A percentile compares a stretch with the other conserved stretches of the same genome.
These are phyloP conservation scores for Anagyrus pseudococci DNA, from an alignment of 2,888 invertebrate genomes.

Conservation along the genomic window DNA sequence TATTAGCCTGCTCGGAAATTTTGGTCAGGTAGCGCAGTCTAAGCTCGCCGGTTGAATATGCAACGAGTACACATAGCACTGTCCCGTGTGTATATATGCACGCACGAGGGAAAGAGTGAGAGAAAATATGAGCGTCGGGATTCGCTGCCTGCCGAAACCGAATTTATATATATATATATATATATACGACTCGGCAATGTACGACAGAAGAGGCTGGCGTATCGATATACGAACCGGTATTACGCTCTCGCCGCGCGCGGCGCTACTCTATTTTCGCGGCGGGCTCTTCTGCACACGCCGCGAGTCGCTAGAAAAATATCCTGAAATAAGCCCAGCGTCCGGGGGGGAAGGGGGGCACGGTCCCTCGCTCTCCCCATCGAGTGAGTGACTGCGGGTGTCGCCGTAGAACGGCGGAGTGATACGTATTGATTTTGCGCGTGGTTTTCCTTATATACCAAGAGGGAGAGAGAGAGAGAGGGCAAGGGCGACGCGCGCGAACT, in stretches of 20 bases:
- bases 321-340: slow-evolving; percentile 51
- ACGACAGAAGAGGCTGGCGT: not conserved
- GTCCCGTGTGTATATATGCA: slow-evolving; percentile 36
- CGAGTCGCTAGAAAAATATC: slow-evolving; percentile 59
- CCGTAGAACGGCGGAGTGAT: too few species aligned
- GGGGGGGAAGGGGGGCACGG: not conserved
- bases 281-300: not conserved
- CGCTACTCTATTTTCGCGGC: slow-evolving; percentile 25
- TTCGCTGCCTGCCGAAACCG: not conserved
- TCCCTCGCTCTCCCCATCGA: too few species aligned
- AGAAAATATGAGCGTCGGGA: not conserved
- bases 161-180: not conserved
- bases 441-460: not conserved
- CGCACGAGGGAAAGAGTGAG: not conserved
- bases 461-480: not conserved
- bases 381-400: too few species aligned
- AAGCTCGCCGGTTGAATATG: slow-evolving; percentile 42
- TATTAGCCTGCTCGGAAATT: slow-evolving; percentile 52
- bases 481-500: too few species aligned
- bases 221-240: slow-evolving; percentile 1
- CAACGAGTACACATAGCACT: slow-evolving; percentile 13
- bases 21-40: slow-evolving; percentile 48
- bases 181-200: not conserved
- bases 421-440: too few species aligned
- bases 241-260: not conserved